Base-by-base conservation (phyloP, 92 coral and sea anemone species). In the Virgularia gustaviana region DNA sequence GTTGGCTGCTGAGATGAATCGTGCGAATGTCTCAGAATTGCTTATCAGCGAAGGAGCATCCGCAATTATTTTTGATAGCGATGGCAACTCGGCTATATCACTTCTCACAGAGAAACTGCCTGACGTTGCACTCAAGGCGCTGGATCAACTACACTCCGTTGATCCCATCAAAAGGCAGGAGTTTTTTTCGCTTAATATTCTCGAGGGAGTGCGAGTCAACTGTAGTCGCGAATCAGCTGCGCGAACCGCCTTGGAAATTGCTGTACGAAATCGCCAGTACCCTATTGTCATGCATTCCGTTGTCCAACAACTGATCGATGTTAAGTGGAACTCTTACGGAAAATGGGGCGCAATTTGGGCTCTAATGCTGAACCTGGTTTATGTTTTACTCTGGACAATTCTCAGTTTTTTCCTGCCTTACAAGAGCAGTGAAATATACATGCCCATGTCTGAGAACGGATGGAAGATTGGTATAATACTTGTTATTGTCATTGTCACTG, bases 1-100 rank as follows among this genome's bases (percentile, higher is more conserved):
- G 97, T 91, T 91, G 4, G 97, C 97, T 8, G 97, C 97, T 16
- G 96, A 91, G 70, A 56, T 91, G 80, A 95, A 91, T 67, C 84
- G 97, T 31, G 85, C 96, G 42, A 95, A 91, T 60, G 85, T 90
- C 6, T 83, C 90, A 15, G 56, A 70, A 66, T 53, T 81, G 41
- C 70, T 85, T 33, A 22, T 85, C 30, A 85, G 78, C 27, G 84
- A 63, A 18, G 90, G 90, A 8, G 86, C 90, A 12, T 78, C 86
- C 27, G 86, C 83, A 0, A 81, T 81, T 47, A 70, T 83, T 31
- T 39, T 54, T 42, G 90, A 85, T 45, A 81, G 78, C 63, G 79
- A 82, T 44, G 90, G 90, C 7, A 65, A 81, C 84, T 72, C 84
- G 6, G 86, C 84, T 7, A 52, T 85, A 60, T 62, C 83, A 6